Percentiles rank a stretch among this genome's conserved stretches.
Conservation (phyloP, 1,140 invertebrate genomes). For the Thrips palmi region DNA sequence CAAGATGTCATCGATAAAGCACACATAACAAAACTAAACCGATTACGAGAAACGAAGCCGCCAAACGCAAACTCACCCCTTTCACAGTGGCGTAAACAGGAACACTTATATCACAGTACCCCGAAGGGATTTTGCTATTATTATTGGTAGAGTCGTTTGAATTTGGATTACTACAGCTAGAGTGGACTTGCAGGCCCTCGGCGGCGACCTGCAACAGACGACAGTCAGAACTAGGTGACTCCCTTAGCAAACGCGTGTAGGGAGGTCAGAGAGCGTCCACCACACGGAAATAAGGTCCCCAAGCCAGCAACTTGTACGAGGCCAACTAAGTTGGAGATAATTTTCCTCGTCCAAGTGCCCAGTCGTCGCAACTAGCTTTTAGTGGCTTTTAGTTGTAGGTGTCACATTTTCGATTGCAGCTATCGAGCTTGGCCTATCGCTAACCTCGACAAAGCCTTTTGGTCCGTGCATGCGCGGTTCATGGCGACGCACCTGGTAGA, state of each 20-base stretch:
- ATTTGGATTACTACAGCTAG: conserved; percentile 24
- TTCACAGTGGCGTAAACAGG: conserved; percentile 92
- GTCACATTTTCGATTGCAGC: too few relatives aligned
- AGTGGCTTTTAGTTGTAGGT: too few relatives aligned
- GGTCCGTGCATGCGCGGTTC: too few relatives aligned
- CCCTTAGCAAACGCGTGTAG: conserved; percentile 6
- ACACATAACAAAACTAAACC: conserved; percentile 11
- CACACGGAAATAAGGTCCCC: too few relatives aligned
- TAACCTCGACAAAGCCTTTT: conserved; percentile 1
- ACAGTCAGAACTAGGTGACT: conserved; percentile 6
- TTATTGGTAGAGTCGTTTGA: conserved; percentile 23
- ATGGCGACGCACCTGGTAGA: conserved; percentile 77
- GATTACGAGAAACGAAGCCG: neutral
- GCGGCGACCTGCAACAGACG: conserved; percentile 47
- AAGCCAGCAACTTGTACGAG: too few relatives aligned
- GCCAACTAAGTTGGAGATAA: too few relatives aligned
- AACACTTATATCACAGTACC: conserved; percentile 72
- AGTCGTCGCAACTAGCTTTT: too few relatives aligned
- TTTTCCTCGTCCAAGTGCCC: too few relatives aligned
- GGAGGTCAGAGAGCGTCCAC: too few relatives aligned
- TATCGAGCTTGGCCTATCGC: too few relatives aligned
- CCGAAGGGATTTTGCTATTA: conserved; percentile 18
- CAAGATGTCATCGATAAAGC: conserved; percentile 2
- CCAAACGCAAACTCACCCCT: conserved; percentile 39
- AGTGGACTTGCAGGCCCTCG: conserved; percentile 59